Evolutionary conservation across 2,113 vertebrate genomes (phyloP), one percentile per base, ranked within the genome.

Genomic region (Grallaria varia): DNA sequence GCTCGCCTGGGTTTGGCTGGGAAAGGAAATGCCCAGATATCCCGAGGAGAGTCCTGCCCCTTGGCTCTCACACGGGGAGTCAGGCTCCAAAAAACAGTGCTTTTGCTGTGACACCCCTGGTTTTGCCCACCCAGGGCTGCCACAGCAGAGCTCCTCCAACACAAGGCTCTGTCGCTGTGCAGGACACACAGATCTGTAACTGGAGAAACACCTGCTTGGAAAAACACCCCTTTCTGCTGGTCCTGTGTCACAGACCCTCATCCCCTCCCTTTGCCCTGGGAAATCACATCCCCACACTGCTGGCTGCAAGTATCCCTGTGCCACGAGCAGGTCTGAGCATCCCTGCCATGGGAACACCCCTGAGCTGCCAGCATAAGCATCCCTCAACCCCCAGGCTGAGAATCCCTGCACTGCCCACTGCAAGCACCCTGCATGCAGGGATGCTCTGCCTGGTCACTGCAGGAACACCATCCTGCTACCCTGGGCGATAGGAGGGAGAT

Each of bases 401-500:
- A 19, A n/a, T 3, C 39, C 17, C 66, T 45, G 28, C 15, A 9
- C 20, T 33, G 30, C 42, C 30, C 23, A n/a, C 58, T 35, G 11
- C 0, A 8, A 58, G 76, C 18, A 39, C 12, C 22, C 39, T 27
- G 1, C 28, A 24, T 1, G 0, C 35, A 68, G 44, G 21, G 52
- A 22, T 50, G 25, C 62, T 33, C 42, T 53, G 24, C 5, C 69
- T 50, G 39, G 42, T 12, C 42, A 45, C 52, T 27, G 52, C 52
- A 33, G 59, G 55, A 84, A 40, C 60, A 75, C 25, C 64, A 66
- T 7, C 78, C 71, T 20, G 35, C 39, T 63, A 44, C 66, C 30
- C 22, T 1, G 2, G 12, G 42, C 2, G 1, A 14, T 1, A 23
- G n/a, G 17, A 84, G 37, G 64, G 47, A 39, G 52, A 45, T 4